phyloP scores from a whole-genome alignment of 92 coral and sea anemone genomes.

The Actinernus sp. region DNA sequence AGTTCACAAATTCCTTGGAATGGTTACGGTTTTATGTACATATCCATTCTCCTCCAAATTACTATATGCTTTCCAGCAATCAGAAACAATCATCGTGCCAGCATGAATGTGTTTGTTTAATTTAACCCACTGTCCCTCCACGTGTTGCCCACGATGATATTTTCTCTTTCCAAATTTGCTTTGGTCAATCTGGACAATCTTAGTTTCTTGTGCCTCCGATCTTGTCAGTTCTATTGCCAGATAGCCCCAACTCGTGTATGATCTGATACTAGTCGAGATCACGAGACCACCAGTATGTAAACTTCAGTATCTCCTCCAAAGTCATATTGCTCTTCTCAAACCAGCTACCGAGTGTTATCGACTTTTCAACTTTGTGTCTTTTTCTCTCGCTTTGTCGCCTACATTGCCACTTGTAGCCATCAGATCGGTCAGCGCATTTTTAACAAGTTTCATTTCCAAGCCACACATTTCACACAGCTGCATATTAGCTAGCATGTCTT shows the following conservation, averaged over 20 bases:
- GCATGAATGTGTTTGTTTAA: no score
- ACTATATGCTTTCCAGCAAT: neutral
- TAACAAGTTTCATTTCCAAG: slow-evolving; percentile 34
- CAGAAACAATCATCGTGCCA: neutral
- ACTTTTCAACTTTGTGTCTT: slow-evolving; percentile 43
- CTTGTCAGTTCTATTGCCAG: slow-evolving; percentile 4
- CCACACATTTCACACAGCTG: slow-evolving; percentile 32
- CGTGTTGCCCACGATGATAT: slow-evolving; percentile 57
- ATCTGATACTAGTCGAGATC: slow-evolving; percentile 44
- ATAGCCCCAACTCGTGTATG: slow-evolving; percentile 35
- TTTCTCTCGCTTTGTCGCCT: slow-evolving; percentile 25
- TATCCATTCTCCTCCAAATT: neutral
- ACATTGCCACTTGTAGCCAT: slow-evolving; percentile 53
- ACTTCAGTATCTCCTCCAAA: no score
- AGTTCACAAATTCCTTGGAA: slow-evolving; percentile 19
- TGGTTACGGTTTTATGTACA: neutral
- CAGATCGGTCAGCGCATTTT: slow-evolving; percentile 46
- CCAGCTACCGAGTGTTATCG: slow-evolving; percentile 51
- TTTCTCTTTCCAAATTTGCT: slow-evolving; percentile 32
- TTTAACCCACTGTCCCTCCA: slow-evolving; percentile 69
- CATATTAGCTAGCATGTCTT: slow-evolving; percentile 34
- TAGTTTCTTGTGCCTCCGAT: slow-evolving; percentile 39
- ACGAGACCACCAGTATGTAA: no score
- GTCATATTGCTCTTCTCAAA: slow-evolving; percentile 59
- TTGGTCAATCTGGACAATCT: slow-evolving; percentile 44